Percentiles rank a stretch among this genome's conserved stretches.
These are phyloP conservation scores for Apocheima hispidaria DNA, from an alignment of 2,888 invertebrate species.

Conservation along the genomic window DNA sequence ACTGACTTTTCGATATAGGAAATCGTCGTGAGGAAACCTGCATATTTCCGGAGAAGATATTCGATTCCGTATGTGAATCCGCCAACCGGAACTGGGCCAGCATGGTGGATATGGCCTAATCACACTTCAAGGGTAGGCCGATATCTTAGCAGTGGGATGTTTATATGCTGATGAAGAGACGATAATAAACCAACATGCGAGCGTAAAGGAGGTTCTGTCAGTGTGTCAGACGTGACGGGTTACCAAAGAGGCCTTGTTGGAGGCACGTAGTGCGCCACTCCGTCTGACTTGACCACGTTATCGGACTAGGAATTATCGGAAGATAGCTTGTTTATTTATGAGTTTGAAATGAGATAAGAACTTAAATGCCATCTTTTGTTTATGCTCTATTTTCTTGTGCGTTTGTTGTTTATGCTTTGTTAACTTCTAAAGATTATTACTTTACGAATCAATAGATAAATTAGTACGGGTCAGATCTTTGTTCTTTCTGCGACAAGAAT, in stretches of 20 bases:
- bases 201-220: slow-evolving; percentile 64
- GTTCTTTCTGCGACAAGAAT: neutral
- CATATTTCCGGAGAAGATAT: too few relatives aligned
- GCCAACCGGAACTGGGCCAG: too few relatives aligned
- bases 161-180: too few relatives aligned
- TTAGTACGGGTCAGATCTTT: neutral
- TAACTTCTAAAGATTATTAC: neutral
- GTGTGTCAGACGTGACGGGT: slow-evolving; percentile 76
- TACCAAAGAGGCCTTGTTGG: slow-evolving; percentile 59
- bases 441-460: neutral
- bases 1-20: too few relatives aligned
- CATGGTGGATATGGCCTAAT: too few relatives aligned
- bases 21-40: too few relatives aligned
- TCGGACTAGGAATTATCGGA: slow-evolving; percentile 20
- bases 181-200: slow-evolving; percentile 49
- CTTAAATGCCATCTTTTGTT: neutral
- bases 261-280: slow-evolving; percentile 55
- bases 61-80: too few relatives aligned
- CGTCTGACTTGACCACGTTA: slow-evolving; percentile 50
- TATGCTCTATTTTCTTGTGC: neutral
- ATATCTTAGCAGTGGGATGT: too few relatives aligned
- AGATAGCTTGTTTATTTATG: slow-evolving; percentile 19
- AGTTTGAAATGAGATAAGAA: slow-evolving; percentile 28
- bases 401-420: neutral
- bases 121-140: too few relatives aligned